A percentile compares a stretch with the other conserved stretches of the same genome.
Evolutionary conservation across 30 jellyfish, hydroid and myxozoan genomes (phyloP).

Genomic region (Hydractinia echinata): DNA sequence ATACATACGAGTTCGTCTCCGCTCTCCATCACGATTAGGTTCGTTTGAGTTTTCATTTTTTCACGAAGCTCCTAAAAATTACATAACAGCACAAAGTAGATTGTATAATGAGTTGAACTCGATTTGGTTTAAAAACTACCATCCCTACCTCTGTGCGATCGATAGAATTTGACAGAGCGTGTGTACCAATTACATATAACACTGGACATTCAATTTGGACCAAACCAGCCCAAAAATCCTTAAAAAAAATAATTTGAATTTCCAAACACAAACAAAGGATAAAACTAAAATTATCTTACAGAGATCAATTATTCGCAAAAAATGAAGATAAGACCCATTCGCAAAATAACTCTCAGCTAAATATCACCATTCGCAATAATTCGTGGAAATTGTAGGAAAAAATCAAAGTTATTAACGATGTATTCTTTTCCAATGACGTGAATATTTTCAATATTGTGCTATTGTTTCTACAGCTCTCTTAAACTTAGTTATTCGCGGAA

Average conservation of each 20-base stretch:
- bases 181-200: slow-evolving; percentile 78
- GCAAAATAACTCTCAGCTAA: too few species aligned
- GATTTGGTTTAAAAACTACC: background rate
- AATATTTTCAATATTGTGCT: too few species aligned
- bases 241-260: background rate
- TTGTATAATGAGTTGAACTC: background rate
- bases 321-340: too few species aligned
- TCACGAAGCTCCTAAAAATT: slow-evolving; percentile 56
- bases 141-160: slow-evolving; percentile 60
- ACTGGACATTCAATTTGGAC: slow-evolving; percentile 62
- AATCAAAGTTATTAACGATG: too few species aligned
- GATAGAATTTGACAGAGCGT: slow-evolving; percentile 58
- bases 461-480: too few species aligned
- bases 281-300: too few species aligned
- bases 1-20: slow-evolving; percentile 75
- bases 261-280: background rate
- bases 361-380: too few species aligned
- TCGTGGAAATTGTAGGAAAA: too few species aligned
- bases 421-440: too few species aligned
- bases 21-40: slow-evolving; percentile 65
- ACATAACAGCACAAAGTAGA: background rate
- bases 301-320: too few species aligned
- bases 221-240: slow-evolving; percentile 31
- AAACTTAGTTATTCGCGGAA: too few species aligned
- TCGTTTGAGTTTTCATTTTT: slow-evolving; percentile 64